Evolutionary conservation across 2,888 invertebrate species (phyloP), one percentile per base, ranked within the genome.

Genomic region (Tortricodes alternella): DNA sequence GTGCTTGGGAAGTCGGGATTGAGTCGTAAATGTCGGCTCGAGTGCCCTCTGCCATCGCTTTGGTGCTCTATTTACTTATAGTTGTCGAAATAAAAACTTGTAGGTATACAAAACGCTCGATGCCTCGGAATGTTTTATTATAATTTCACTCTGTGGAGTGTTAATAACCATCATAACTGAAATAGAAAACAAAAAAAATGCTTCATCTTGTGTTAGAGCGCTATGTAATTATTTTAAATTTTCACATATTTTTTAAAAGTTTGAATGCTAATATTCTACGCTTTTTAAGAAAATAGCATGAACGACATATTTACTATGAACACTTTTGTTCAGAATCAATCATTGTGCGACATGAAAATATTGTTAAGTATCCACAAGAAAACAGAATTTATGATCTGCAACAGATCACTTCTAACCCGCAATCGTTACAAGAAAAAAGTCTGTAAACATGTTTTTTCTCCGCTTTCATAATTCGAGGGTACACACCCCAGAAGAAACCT

Each of bases 21-120:
- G 88, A 89, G 89, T 88, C 89, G 88, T 90, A 90, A 90, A 90
- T 73, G 89, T 89, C 90, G 80, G 76, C 70, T 83, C 81, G 78
- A 85, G 84, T 84, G 78, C 78, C 73, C 80, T 76, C 73, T 67
- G 77, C 82, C 75, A 82, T 86, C 79, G 78, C 78, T 85, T 76
- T 79, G 71, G 68, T 77, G 79, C 73, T 79, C 83, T 83, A 85
- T 87, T 85, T 86, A 83, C 80, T 74, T 69, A 70, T 71, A 76
- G 73, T 78, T 70, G 71, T 73, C 62, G 77, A 73, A 74, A 77
- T 76, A 78, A 74, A 73, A 73, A 74, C n/a, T n/a, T n/a, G n/a
- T n/a, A 60, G 63, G 65, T 66, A 60, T 61, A 74, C 75, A 78
- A 80, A 83, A 74, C 73, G 69, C 71, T 68, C 34, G 46, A 18